Evolutionary conservation across 2,888 invertebrate species (phyloP).

Genomic region (Crocallis elinguaria): DNA sequence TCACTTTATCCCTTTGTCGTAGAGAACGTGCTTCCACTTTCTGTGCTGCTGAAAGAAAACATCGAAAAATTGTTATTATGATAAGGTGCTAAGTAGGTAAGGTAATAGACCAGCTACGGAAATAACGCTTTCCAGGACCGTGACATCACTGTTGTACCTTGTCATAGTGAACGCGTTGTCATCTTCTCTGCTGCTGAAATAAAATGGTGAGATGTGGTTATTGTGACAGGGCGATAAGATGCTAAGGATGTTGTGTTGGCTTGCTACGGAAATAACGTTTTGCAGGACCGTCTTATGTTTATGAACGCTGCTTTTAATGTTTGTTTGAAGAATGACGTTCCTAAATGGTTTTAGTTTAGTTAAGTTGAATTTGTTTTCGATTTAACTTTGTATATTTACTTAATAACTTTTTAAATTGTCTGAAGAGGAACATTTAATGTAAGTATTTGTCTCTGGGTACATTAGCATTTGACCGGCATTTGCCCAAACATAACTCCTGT

Average conservation of each 20-base stretch:
- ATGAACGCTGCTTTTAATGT: constrained; percentile 4
- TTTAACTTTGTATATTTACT: neutral
- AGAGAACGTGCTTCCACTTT: neutral
- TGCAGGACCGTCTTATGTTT: constrained; percentile 6
- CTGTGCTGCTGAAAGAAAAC: neutral
- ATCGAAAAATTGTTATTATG: neutral
- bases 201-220: neutral
- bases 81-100: neutral
- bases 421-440: no score
- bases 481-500: no score
- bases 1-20: constrained; percentile 7
- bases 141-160: neutral
- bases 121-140: neutral
- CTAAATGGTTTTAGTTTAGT: neutral
- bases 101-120: no score
- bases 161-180: neutral
- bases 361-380: neutral
- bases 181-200: neutral
- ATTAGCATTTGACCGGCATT: no score
- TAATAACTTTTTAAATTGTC: no score
- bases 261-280: constrained; percentile 15
- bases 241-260: neutral
- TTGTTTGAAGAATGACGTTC: constrained; percentile 9
- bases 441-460: no score
- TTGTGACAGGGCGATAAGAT: constrained; percentile 1